A percentile compares a stretch with the other conserved stretches of the same genome.
phyloP scores from a whole-genome alignment of 2,797 vertebrate species.

The Danio tinwini region DNA sequence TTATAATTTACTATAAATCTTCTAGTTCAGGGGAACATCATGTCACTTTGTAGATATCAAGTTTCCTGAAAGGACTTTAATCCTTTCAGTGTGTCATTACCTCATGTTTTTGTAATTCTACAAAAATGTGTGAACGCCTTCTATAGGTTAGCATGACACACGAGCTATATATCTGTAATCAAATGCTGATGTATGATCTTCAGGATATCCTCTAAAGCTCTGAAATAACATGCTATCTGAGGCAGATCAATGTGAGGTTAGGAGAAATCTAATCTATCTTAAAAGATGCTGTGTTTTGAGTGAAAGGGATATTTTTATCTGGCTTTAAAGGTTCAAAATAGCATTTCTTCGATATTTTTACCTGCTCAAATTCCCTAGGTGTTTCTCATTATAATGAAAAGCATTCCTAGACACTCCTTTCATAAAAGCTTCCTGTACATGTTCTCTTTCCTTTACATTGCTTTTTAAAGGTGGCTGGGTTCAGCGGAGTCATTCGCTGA shows the following conservation, averaged over 20 bases:
- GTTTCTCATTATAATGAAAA: conserved; percentile 20
- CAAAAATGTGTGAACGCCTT: background rate
- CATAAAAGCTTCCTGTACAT: too few species aligned
- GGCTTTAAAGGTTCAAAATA: conserved; percentile 24
- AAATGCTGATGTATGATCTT: background rate
- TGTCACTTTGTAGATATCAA: background rate
- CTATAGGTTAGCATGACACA: conserved; percentile 11
- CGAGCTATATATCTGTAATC: conserved; percentile 9
- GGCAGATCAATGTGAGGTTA: background rate
- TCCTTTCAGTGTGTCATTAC: conserved; percentile 19
- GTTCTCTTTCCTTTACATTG: too few species aligned
- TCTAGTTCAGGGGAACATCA: background rate
- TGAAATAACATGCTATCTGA: background rate
- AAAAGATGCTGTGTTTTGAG: background rate
- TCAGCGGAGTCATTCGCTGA: too few species aligned
- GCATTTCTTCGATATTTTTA: background rate
- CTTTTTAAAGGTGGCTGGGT: too few species aligned
- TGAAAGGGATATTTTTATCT: background rate
- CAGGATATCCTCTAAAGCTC: conserved; percentile 8
- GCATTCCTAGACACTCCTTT: conserved; percentile 3
- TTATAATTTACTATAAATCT: background rate
- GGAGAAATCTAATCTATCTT: conserved; percentile 7
- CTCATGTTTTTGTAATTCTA: conserved; percentile 23
- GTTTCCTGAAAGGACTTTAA: background rate
- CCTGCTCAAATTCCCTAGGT: conserved; percentile 15